A percentile compares a stretch with the other conserved stretches of the same genome.
Conservation (phyloP, 2,888 invertebrate genomes). For the Fragum sueziense region DNA sequence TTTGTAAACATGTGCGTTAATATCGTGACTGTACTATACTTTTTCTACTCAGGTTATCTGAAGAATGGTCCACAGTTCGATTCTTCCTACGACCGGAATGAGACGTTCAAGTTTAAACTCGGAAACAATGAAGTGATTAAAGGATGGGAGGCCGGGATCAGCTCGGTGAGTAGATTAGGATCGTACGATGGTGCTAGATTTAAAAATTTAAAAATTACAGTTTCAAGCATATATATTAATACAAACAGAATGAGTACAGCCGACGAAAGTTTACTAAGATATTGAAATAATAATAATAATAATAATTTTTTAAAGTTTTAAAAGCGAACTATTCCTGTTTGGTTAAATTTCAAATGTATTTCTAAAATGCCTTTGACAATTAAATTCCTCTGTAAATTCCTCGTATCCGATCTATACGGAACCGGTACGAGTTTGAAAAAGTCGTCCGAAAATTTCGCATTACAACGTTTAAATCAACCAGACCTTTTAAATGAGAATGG, state of each 20-base stretch:
- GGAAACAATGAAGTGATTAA: slow-evolving; percentile 48
- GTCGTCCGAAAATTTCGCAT: no score
- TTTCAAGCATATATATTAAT: background rate
- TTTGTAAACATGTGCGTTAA: no score
- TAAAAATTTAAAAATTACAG: no score
- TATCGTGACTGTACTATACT: background rate
- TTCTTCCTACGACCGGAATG: slow-evolving; percentile 49
- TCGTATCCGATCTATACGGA: no score
- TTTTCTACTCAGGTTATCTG: slow-evolving; percentile 45
- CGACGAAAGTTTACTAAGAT: background rate
- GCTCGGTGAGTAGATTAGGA: slow-evolving; percentile 39
- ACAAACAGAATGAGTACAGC: background rate
- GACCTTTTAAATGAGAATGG: no score
- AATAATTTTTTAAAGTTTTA: background rate
- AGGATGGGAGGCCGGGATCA: slow-evolving; percentile 57
- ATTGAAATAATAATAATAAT: background rate
- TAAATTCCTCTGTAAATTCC: no score
- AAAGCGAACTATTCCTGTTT: background rate
- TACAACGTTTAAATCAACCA: no score
- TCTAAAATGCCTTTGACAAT: no score
- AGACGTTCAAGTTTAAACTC: slow-evolving; percentile 50
- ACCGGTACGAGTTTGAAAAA: no score
- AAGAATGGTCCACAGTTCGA: slow-evolving; percentile 48
- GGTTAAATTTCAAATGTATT: background rate
- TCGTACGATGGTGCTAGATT: no score